Conservation (phyloP, 1,140 invertebrate species). For the Brachionus angularis region DNA sequence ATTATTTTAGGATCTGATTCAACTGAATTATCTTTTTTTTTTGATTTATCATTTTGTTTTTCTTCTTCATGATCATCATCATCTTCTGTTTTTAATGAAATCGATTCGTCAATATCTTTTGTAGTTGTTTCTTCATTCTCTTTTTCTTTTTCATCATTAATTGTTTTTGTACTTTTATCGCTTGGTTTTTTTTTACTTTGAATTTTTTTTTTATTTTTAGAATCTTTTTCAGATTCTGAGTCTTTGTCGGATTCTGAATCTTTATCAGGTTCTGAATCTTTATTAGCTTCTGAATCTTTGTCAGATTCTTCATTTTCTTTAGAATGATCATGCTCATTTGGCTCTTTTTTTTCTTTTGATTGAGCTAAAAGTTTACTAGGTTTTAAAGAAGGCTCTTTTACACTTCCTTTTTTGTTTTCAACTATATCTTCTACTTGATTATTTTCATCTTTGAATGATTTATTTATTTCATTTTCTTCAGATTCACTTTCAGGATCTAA, state of each 20-base stretch:
- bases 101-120: background rate
- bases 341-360: too few relatives aligned
- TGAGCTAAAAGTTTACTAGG: too few relatives aligned
- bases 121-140: background rate
- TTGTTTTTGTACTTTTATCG: conserved; percentile 1
- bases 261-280: background rate
- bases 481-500: background rate
- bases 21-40: background rate
- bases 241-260: background rate
- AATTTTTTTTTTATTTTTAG: background rate
- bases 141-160: background rate
- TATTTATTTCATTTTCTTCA: background rate
- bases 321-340: too few relatives aligned
- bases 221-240: background rate
- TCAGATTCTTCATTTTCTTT: too few relatives aligned
- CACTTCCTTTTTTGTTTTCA: too few relatives aligned
- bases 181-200: background rate
- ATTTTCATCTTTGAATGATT: background rate
- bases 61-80: background rate
- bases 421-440: background rate
- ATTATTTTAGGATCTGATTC: conserved; percentile 20
- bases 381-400: too few relatives aligned
- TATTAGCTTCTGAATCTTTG: background rate
- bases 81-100: conserved; percentile 6
- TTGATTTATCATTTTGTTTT: background rate